phyloP scores from a whole-genome alignment of 2,888 invertebrate species.

The Harpagoxenus sublaevis region DNA sequence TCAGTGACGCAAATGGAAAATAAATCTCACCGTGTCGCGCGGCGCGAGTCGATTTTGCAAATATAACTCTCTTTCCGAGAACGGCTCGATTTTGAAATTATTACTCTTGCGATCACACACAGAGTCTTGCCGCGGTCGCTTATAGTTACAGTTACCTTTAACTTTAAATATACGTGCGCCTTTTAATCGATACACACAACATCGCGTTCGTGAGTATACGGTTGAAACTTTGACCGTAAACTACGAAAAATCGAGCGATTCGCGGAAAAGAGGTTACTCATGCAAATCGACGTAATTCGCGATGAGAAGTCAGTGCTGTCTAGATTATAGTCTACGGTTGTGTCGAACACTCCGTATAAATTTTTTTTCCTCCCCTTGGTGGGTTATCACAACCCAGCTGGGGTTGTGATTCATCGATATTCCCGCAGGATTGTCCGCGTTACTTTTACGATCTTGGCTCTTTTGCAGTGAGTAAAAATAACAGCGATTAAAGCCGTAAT shows the following conservation, averaged over 20 bases:
- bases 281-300: conserved; percentile 24
- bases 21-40: neutral
- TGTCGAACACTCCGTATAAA: neutral
- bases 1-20: conserved; percentile 6
- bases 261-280: neutral
- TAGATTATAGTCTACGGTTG: neutral
- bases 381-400: neutral
- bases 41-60: neutral
- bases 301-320: conserved; percentile 17
- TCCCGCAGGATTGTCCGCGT: neutral
- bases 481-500: conserved; percentile 36
- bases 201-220: neutral
- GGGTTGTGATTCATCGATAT: conserved; percentile 12
- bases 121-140: neutral
- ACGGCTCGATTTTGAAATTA: conserved; percentile 24
- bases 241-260: conserved; percentile 37
- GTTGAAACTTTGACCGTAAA: conserved; percentile 30
- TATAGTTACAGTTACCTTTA: neutral
- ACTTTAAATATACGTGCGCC: neutral
- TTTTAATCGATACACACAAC: conserved; percentile 38
- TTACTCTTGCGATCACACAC: neutral
- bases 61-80: conserved; percentile 5
- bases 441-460: conserved; percentile 17
- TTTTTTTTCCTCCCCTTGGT: neutral
- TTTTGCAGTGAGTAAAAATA: conserved; percentile 21